Evolutionary conservation across 2,888 invertebrate species (phyloP), one percentile per base, ranked within the genome.

Genomic region (Sinhomidia bicolor): DNA sequence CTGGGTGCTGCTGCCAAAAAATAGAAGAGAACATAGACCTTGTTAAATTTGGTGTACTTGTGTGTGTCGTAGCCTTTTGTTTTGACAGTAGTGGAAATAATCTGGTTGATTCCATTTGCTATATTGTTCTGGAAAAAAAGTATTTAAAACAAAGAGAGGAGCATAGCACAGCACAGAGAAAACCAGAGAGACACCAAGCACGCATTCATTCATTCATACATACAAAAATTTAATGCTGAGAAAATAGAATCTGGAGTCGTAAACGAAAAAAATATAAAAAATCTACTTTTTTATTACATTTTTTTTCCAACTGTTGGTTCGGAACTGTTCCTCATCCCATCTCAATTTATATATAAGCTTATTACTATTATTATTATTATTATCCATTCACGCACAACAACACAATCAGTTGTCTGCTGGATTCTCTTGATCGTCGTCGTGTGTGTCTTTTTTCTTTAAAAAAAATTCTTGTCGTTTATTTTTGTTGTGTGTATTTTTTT

Each of bases 261-360:
- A 76, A 51, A 78, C 78, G 12, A 26, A 78, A 51, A 54, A 41
- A 17, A 17, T 51, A 23, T 12, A 60, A 79, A 29, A 79, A 57
- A 79, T 36, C 36, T 54, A 78, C 4, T 54, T 78, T 54, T 76
- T 54, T 78, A 54, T 51, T 78, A n/a, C 78, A 26, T 78, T 78
- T 78, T 54, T 78, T 32, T 14, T 71, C 41, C 23, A 23, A 51
- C 54, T 76, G 74, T 74, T 74, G 44, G 44, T 74, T 74, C 74
- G 5, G 14, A 17, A 54, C 54, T 54, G 5, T 6, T 17, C 17
- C 17, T n/a, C 17, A 14, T 54, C 2, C n/a, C 36, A 36, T 36
- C 36, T n/a, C n/a, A n/a, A 12, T 47, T 47, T n/a, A 47, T 47
- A 10, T 47, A 10, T n/a, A 62, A 62, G 62, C 62, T 62, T 62